Evolutionary conservation across 2,888 invertebrate genomes (phyloP).

Genomic region (Volucella zonaria): DNA sequence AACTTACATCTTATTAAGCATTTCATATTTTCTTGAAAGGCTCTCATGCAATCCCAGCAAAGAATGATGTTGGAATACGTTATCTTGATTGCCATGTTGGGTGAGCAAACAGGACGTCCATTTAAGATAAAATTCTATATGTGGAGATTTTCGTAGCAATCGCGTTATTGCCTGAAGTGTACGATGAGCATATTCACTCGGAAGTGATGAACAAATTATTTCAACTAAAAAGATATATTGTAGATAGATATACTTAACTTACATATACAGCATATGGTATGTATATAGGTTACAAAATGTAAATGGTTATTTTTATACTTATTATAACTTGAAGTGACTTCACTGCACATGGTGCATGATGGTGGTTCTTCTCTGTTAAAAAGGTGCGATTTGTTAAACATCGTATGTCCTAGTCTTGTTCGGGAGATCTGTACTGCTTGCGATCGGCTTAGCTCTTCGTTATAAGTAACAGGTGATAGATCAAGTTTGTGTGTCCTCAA

Average conservation of each 20-base stretch:
- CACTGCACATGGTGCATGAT: no score
- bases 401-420: no score
- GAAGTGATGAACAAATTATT: slow-evolving; percentile 87
- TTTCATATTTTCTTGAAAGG: slow-evolving; percentile 90
- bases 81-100: slow-evolving; percentile 85
- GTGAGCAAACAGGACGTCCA: slow-evolving; percentile 90
- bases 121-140: slow-evolving; percentile 93
- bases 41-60: slow-evolving; percentile 90
- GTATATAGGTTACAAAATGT: no score
- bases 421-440: no score
- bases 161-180: slow-evolving; percentile 88
- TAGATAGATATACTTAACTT: not conserved
- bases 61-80: slow-evolving; percentile 85
- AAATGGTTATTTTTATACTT: no score
- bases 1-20: slow-evolving; percentile 92
- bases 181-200: slow-evolving; percentile 89
- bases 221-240: slow-evolving; percentile 85
- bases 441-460: no score
- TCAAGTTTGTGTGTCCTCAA: no score
- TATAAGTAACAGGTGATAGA: no score
- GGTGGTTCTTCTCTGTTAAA: no score
- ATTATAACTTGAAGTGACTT: no score
- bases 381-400: no score
- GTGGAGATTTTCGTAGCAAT: slow-evolving; percentile 89
- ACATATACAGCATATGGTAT: no score